Evolutionary conservation across 92 coral and sea anemone genomes (phyloP), one percentile per base, ranked within the genome.

Genomic region (Diadumene lineata): DNA sequence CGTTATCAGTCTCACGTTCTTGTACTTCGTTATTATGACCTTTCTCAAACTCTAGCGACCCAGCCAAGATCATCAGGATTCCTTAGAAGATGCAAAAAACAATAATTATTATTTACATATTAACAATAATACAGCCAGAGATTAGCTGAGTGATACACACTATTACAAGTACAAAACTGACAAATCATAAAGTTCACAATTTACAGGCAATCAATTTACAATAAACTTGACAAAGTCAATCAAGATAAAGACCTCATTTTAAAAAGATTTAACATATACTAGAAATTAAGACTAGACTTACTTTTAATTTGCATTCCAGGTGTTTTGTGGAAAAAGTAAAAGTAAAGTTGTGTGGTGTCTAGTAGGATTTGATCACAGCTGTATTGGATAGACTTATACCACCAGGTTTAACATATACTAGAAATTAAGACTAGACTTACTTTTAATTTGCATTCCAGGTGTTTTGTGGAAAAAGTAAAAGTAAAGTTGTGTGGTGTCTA

Each of bases 381-480:
- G 80, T 90, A 93, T 73, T 90, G 92, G n/a, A n/a, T n/a, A n/a
- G n/a, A n/a, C n/a, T n/a, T n/a, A n/a, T n/a, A n/a, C n/a, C n/a
- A n/a, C n/a, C n/a, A n/a, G n/a, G n/a, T n/a, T n/a, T n/a, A n/a
- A n/a, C n/a, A n/a, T n/a, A n/a, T n/a, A n/a, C n/a, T n/a, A n/a
- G n/a, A n/a, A n/a, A n/a, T n/a, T n/a, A 31, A 93, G 13, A 38
- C 7, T 4, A 0, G 19, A 18, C 98, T 53, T 86, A 94, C 98
- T 92, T 75, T 91, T 94, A 33, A 87, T 34, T 30, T 92, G 97
- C 98, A 94, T 88, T 61, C 86, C 68, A 7, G 98, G 98, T 29
- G 97, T 94, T 69, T 94, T 94, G 75, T 89, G 92, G 81, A 94
- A 91, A 71, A 86, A 94, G 83, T 94, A 87, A 61, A 73, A 91